Percentiles rank a stretch among this genome's conserved stretches.
Evolutionary conservation across 2,113 vertebrate genomes (phyloP).

Genomic region (Naja naja): DNA sequence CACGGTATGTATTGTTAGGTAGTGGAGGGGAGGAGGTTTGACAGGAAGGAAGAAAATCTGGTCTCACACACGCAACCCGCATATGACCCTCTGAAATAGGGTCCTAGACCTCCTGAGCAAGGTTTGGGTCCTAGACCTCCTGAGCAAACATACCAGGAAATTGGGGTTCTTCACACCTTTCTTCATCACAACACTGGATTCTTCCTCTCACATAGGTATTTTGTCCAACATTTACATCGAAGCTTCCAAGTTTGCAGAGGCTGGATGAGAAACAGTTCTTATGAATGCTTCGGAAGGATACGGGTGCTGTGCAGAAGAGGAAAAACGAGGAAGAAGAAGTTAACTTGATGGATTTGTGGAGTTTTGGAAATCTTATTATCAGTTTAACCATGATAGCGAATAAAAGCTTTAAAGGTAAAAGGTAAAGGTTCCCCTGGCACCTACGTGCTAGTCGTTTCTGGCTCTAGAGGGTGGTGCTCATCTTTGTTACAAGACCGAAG

Average conservation of each 20-base stretch:
- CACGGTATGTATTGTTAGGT: not conserved
- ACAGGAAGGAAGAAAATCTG: not conserved
- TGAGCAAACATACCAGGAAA: not conserved
- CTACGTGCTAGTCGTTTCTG: too few species aligned
- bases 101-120: not conserved
- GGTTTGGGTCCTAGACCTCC: not conserved
- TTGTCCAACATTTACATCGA: not conserved
- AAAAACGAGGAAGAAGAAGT: not conserved
- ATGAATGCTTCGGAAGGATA: rapidly evolving
- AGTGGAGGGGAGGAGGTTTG: not conserved
- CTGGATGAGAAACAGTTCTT: not conserved
- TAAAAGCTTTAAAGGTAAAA: not conserved
- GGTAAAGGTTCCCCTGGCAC: too few species aligned
- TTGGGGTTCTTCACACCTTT: rapidly evolving
- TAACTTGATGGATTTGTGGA: not conserved
- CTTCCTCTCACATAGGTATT: rapidly evolving
- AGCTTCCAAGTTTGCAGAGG: not conserved
- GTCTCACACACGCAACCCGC: not conserved
- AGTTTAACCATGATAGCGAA: not conserved
- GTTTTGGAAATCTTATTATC: not conserved
- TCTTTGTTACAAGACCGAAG: too few species aligned
- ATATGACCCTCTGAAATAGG: not conserved
- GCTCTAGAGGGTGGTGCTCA: too few species aligned
- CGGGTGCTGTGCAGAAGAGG: not conserved
- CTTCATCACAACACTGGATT: not conserved